These are phyloP conservation scores for Tridacna gigas DNA, from an alignment of 2,888 invertebrate species.

Conservation along the genomic window DNA sequence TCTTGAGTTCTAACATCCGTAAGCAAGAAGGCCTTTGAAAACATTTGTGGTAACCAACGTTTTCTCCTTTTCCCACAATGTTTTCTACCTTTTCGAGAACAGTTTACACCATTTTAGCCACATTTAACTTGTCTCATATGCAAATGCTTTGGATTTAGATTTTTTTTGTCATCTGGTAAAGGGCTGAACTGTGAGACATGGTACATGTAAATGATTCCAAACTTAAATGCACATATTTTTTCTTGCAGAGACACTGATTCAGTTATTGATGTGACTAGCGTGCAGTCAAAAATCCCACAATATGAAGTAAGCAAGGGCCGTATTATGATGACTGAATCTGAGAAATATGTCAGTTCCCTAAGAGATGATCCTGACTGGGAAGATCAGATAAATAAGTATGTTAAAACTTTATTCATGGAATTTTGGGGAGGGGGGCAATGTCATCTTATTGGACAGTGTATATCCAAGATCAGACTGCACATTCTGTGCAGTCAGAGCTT, in stretches of 20 bases:
- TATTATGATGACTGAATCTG: conserved; percentile 90
- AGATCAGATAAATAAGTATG: conserved; percentile 88
- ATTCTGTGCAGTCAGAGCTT: too few relatives aligned
- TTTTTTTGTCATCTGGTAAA: background rate
- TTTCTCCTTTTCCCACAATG: background rate
- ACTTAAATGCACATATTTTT: too few relatives aligned
- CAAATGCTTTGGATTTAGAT: background rate
- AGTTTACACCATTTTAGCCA: background rate
- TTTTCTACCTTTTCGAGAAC: background rate
- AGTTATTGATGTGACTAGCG: conserved; percentile 56
- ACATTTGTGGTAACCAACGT: background rate
- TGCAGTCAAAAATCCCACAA: conserved; percentile 50
- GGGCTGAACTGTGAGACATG: too few relatives aligned
- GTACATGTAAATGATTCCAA: too few relatives aligned
- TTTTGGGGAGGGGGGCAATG: too few relatives aligned
- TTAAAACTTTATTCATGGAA: too few relatives aligned
- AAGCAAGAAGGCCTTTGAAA: background rate
- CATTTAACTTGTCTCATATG: background rate
- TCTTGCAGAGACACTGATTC: conserved; percentile 57
- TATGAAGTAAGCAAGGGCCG: conserved; percentile 86
- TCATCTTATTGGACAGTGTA: too few relatives aligned
- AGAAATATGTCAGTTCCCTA: conserved; percentile 88
- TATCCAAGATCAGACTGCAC: too few relatives aligned
- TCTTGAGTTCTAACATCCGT: background rate
- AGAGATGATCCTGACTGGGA: conserved; percentile 89